A percentile compares a stretch with the other conserved stretches of the same genome.
These are phyloP conservation scores for Zaprionus kolodkinae DNA, from an alignment of 1,140 invertebrate genomes.

Conservation along the genomic window DNA sequence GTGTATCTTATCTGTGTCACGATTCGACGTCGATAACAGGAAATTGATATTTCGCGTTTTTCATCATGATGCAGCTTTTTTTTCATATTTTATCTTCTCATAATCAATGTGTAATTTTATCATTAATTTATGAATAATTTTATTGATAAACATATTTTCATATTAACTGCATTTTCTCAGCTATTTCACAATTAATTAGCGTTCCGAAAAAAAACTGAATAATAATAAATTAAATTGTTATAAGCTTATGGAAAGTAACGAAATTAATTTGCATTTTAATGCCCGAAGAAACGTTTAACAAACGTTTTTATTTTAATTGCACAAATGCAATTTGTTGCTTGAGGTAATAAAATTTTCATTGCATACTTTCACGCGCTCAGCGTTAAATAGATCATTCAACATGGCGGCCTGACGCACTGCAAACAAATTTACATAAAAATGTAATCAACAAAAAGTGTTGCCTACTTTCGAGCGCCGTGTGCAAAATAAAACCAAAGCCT, in stretches of 20 bases:
- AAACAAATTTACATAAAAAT: conserved; percentile 36
- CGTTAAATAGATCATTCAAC: conserved; percentile 30
- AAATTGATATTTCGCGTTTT: conserved; percentile 45
- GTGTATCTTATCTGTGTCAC: conserved; percentile 38
- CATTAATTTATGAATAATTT: conserved; percentile 44
- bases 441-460: conserved; percentile 33
- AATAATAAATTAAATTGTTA: conserved; percentile 14
- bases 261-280: conserved; percentile 43
- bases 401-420: conserved; percentile 20
- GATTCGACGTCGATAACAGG: conserved; percentile 39
- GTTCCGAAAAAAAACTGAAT: background rate
- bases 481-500: background rate
- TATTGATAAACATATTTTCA: conserved; percentile 38
- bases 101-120: conserved; percentile 48
- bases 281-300: conserved; percentile 5
- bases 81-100: background rate
- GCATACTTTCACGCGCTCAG: conserved; percentile 8
- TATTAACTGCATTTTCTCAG: conserved; percentile 11
- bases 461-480: conserved; percentile 27
- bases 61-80: conserved; percentile 12
- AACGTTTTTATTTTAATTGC: conserved; percentile 16
- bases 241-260: background rate
- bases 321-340: conserved; percentile 15
- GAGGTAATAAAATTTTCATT: conserved; percentile 5
- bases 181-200: conserved; percentile 19